Evolutionary conservation across 1,140 invertebrate genomes (phyloP).

Genomic region (Drosophila funebris): DNA sequence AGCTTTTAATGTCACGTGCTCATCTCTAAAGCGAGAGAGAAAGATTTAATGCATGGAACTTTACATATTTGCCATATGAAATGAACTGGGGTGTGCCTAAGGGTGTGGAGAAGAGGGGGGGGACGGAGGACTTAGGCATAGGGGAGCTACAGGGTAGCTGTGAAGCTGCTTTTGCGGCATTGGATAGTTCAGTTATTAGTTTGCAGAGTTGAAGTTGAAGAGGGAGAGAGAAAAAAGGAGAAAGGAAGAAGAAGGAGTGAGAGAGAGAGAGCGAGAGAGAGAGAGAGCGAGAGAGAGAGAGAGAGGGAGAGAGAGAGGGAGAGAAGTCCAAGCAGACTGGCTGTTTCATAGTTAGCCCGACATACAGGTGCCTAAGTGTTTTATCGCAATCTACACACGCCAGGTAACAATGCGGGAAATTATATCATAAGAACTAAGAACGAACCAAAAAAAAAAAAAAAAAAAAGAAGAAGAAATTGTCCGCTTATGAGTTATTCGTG

Average conservation of each 20-base stretch:
- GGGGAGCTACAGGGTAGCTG: background rate
- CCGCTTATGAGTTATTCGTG: constrained; percentile 32
- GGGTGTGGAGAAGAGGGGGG: background rate
- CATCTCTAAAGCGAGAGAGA: constrained; percentile 1
- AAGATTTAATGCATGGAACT: background rate
- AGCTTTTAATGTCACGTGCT: background rate
- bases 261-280: background rate
- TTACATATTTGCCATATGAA: constrained; percentile 12
- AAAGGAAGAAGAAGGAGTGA: background rate
- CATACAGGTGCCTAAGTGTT: constrained; percentile 34
- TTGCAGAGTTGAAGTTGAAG: constrained; percentile 19
- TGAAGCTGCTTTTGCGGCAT: constrained; percentile 23
- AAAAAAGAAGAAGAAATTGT: background rate
- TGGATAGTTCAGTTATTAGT: constrained; percentile 33
- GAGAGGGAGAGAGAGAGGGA: background rate
- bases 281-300: background rate
- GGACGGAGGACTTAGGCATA: background rate
- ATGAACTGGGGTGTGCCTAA: background rate
- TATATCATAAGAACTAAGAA: constrained; percentile 11
- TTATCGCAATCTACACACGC: constrained; percentile 53
- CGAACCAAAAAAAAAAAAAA: background rate
- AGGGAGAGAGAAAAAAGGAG: background rate
- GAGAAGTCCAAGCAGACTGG: background rate
- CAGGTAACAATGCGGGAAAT: constrained; percentile 18
- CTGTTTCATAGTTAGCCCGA: background rate